Conservation (phyloP, 1,140 invertebrate species). For the Drosophila sp. region DNA sequence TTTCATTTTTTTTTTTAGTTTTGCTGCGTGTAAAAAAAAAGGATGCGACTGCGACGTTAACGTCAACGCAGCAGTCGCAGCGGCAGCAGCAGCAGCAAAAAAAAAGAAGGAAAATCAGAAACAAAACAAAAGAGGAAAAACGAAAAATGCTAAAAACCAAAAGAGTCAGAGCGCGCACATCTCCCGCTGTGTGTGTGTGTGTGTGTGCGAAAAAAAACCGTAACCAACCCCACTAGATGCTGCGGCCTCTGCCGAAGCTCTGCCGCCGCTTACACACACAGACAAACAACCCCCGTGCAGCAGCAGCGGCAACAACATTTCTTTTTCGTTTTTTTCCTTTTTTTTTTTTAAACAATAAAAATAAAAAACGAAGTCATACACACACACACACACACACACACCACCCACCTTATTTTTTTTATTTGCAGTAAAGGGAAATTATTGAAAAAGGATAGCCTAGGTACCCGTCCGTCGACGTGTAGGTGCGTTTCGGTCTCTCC, state of each 20-base stretch:
- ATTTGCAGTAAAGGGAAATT: conserved; percentile 62
- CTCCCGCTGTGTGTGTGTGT: conserved; percentile 37
- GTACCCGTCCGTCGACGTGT: conserved; percentile 4
- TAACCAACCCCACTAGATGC: conserved; percentile 74
- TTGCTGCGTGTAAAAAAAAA: conserved; percentile 70
- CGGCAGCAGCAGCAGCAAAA: conserved; percentile 18
- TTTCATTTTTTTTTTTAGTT: conserved; percentile 30
- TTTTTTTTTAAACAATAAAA: conserved; percentile 32
- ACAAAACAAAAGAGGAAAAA: conserved; percentile 75
- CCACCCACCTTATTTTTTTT: conserved; percentile 9
- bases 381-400: conserved; percentile 29
- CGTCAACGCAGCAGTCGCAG: conserved; percentile 16
- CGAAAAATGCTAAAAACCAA: conserved; percentile 71
- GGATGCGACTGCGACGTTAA: conserved; percentile 59
- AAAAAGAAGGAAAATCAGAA: conserved; percentile 62
- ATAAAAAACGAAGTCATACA: conserved; percentile 34
- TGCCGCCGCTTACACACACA: conserved; percentile 46
- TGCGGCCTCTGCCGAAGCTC: conserved; percentile 38
- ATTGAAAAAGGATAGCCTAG: conserved; percentile 61
- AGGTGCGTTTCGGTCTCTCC: conserved; percentile 21
- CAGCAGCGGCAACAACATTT: conserved; percentile 51
- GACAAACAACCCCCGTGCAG: conserved; percentile 67
- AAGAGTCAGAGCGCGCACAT: conserved; percentile 52
- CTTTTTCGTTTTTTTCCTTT: conserved; percentile 8
- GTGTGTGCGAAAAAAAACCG: conserved; percentile 57